Evolutionary conservation across 2,113 vertebrate genomes (phyloP).

Genomic region (Nannospalax galili): DNA sequence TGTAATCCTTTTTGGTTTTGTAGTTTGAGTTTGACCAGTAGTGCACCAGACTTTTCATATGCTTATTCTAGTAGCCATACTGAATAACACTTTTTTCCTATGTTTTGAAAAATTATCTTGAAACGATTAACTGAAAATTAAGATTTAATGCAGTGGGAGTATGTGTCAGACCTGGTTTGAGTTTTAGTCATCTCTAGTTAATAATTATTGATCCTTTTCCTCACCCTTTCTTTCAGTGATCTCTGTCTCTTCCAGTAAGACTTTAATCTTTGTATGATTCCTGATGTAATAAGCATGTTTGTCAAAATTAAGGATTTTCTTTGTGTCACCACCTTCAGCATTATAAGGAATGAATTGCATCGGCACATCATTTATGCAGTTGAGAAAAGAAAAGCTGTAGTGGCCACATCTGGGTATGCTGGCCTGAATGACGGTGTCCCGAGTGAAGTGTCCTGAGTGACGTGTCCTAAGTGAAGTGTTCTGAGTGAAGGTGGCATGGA

Average conservation of each 20-base stretch:
- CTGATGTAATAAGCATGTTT: not conserved
- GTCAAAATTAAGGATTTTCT: not conserved
- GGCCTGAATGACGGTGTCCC: not conserved
- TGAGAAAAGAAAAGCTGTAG: not conserved
- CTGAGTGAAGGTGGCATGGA: not conserved
- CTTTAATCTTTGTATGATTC: not conserved
- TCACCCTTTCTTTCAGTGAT: not conserved
- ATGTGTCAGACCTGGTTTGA: not conserved
- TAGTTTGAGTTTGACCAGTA: not conserved
- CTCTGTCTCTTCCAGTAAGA: not conserved
- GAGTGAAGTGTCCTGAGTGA: too few relatives aligned
- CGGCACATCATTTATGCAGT: not conserved
- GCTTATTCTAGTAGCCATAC: not conserved
- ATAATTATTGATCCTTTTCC: not conserved
- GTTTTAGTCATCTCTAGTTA: not conserved
- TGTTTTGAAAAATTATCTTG: not conserved
- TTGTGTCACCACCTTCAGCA: not conserved
- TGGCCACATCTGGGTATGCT: fast-evolving
- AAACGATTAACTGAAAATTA: not conserved
- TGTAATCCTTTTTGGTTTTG: slow-evolving; percentile 5
- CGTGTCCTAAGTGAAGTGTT: too few relatives aligned
- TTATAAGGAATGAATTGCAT: not conserved
- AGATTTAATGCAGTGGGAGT: not conserved
- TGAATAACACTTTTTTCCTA: not conserved
- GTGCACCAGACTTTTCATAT: not conserved